Percentiles rank a stretch among this genome's conserved stretches.
phyloP scores from a whole-genome alignment of 2,888 invertebrate genomes.

The Coelinius sp. region DNA sequence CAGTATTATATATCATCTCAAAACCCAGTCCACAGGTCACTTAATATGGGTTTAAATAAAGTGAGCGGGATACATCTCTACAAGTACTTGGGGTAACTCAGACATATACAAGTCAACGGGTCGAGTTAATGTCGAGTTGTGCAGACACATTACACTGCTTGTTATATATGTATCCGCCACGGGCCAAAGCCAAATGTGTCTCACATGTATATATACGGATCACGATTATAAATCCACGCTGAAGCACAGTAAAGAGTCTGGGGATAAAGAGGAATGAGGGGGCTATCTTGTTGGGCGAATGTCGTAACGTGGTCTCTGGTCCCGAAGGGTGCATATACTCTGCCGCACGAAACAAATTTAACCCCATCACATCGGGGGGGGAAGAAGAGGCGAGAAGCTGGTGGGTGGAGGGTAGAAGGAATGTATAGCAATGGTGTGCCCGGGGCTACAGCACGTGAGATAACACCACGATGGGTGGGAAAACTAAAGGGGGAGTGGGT shows the following conservation, averaged over 20 bases:
- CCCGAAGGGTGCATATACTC: conserved; percentile 38
- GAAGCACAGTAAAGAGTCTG: not conserved
- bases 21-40: not conserved
- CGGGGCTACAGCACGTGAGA: conserved; percentile 31
- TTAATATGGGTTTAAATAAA: not conserved
- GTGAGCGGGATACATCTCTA: conserved; percentile 4
- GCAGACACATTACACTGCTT: conserved; percentile 21
- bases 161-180: not conserved
- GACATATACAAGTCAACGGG: conserved; percentile 24
- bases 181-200: conserved; percentile 18
- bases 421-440: conserved; percentile 19
- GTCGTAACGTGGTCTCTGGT: conserved; percentile 38
- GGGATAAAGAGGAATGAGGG: not conserved
- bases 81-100: not conserved
- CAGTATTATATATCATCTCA: not conserved
- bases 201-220: conserved; percentile 29
- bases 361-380: conserved; percentile 16
- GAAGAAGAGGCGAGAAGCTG: not conserved
- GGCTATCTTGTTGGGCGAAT: conserved; percentile 33
- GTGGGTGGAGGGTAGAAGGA: not conserved
- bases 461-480: conserved; percentile 25
- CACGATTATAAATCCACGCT: conserved; percentile 39
- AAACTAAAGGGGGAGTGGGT: not conserved
- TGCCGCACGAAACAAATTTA: conserved; percentile 37
- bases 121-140: conserved; percentile 31